Evolutionary conservation across 2,797 vertebrate genomes (phyloP), one percentile per base, ranked within the genome.

Genomic region (Melanotaenia maccullochi): DNA sequence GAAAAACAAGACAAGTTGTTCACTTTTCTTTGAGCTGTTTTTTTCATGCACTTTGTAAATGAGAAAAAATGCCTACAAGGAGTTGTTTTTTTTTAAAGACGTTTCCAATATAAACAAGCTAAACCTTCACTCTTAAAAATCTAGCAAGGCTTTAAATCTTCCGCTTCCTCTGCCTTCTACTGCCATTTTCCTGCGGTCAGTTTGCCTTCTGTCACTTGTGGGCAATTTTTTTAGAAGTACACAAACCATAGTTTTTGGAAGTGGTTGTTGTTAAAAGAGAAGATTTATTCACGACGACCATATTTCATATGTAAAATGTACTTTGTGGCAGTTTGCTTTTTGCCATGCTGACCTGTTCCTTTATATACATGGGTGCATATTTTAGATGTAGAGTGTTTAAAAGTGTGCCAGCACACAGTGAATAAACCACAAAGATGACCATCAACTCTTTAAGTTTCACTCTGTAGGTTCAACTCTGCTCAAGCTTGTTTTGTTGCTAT

Each of bases 401-500:
- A 66, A 35, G 33, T n/a, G 24, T 33, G 9, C 47, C 47, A 67
- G 67, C 54, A 62, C 30, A 63, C 28, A 30, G 44, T 59, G 35
- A 63, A 62, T 33, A 32, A 42, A 35, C 5, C 5, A 30, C 28
- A 24, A 12, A 62, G 18, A 36, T 65, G 44, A 36, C 51, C n/a
- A 55, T 57, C 6, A n/a, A 14, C 51, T 55, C 54, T 55, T 28
- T 20, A 8, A 12, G 35, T 75, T 13, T 25, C 25, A 33, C 14
- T 36, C 32, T 25, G 18, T 49, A 13, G 40, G 36, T 44, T 77
- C 57, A 81, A 55, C 62, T 54, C 36, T 65, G 38, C 42, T 44
- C 44, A 54, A 24, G 57, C 56, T 66, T 66, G 60, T 55, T 51
- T 73, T 75, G 66, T 78, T 9, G 4, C 35, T 22, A 14, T 78